phyloP scores from a whole-genome alignment of 2,888 invertebrate genomes.

The Agapostemon virescens region DNA sequence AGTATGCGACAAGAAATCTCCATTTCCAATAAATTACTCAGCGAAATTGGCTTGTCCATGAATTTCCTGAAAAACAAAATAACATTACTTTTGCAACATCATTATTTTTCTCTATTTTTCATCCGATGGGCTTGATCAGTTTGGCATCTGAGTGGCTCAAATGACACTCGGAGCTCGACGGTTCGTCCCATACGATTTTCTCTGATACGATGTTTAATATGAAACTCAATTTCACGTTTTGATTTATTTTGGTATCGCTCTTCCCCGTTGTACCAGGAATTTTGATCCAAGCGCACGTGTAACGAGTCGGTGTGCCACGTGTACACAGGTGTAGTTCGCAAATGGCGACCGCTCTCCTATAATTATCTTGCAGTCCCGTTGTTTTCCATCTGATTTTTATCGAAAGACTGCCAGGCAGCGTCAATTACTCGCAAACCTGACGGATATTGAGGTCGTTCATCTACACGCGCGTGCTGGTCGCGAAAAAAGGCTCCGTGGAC shows the following conservation, averaged over 20 bases:
- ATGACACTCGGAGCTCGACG: background rate
- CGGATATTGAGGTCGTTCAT: background rate
- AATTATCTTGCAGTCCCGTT: background rate
- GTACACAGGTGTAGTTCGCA: background rate
- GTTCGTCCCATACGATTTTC: background rate
- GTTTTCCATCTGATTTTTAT: background rate
- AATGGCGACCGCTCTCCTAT: background rate
- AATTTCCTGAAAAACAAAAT: too few species aligned
- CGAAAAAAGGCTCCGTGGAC: background rate
- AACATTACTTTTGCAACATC: too few species aligned
- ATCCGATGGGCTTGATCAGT: too few species aligned
- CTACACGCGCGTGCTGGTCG: background rate
- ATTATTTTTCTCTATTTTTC: too few species aligned
- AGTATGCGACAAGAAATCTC: too few species aligned
- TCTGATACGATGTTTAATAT: background rate
- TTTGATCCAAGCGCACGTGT: background rate
- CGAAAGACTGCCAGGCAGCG: background rate
- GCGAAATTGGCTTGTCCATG: too few species aligned
- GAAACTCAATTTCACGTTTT: slow-evolving; percentile 5
- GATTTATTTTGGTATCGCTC: background rate
- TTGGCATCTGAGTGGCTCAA: too few species aligned
- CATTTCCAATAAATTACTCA: too few species aligned
- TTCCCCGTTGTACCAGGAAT: background rate
- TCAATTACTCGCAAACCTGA: background rate
- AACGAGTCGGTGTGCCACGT: background rate